These are phyloP conservation scores for Myrmecobius fasciatus DNA, from an alignment of 2,113 vertebrate genomes.

Conservation along the genomic window DNA sequence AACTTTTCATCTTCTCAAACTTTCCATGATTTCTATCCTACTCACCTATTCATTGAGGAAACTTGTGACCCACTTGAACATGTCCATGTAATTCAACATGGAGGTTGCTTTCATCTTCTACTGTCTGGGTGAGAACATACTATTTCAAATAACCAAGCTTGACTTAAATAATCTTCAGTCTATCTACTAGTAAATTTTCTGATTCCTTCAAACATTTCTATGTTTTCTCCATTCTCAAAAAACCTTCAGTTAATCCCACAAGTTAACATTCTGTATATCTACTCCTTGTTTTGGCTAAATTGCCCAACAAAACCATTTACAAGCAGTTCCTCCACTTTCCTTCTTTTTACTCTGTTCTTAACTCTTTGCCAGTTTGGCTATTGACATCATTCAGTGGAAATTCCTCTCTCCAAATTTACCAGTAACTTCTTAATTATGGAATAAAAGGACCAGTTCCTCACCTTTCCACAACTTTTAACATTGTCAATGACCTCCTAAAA, in stretches of 20 bases:
- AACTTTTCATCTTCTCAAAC: neutral
- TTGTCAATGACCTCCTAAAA: neutral
- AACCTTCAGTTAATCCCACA: neutral
- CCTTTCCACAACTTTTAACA: neutral
- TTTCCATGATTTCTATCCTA: neutral
- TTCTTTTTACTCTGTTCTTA: neutral
- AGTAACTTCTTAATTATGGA: neutral
- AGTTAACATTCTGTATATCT: neutral
- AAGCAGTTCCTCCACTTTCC: neutral
- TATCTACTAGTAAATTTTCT: neutral
- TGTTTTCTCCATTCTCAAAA: neutral
- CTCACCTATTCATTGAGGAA: neutral
- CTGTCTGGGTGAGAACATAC: neutral
- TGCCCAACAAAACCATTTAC: neutral
- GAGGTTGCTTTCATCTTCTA: neutral
- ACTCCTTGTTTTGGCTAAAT: neutral
- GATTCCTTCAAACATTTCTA: neutral
- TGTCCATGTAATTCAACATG: neutral
- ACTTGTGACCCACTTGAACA: neutral
- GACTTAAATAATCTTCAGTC: neutral
- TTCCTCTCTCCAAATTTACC: neutral
- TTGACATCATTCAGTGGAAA: neutral
- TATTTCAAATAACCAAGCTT: neutral
- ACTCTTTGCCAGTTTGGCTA: neutral
- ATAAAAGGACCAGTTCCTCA: neutral